Evolutionary conservation across 2,797 vertebrate genomes (phyloP), one percentile per base, ranked within the genome.

Genomic region (Amblyraja radiata): DNA sequence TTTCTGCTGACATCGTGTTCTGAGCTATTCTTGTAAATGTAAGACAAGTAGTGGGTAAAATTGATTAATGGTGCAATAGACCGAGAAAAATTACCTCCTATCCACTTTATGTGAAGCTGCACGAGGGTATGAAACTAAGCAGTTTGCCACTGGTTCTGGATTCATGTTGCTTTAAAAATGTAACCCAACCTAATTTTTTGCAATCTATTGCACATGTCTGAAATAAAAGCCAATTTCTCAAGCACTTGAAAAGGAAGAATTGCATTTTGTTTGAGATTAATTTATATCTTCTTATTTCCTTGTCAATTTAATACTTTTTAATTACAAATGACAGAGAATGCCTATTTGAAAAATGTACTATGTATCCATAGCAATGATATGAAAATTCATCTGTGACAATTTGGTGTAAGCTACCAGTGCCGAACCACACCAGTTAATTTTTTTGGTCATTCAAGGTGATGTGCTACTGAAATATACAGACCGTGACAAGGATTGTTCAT

Each of bases 1-100:
- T 73, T 73, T 91, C 90, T 91, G 90, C 90, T 91, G 90, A 91
- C 71, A 28, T 74, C 74, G 13, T n/a, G 32, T 74, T 91, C 68
- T 36, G 71, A 54, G 90, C 71, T 73, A 46, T 74, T 74, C 54
- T 91, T 91, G 68, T 74, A 73, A 91, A 91, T 54, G 36, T 74
- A 91, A 73, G 90, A 91, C 36, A 74, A 74, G 13, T 54, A 54
- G 68, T 74, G 46, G 25, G 46, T 74, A 58, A 92, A 76, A 54
- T 54, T 92, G 71, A 92, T 92, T 71, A 65, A 91, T 91, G 68
- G 23, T 74, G 25, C 46, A 92, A 76, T 92, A n/a, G 25, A 54
- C 71, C n/a, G 46, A 46, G 25, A 9, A 76, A 76, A 46, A 54
- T 6, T 2, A 76, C 5, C 10, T 16, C 58, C 1, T 71, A 54